Evolutionary conservation across 2,113 vertebrate species (phyloP).

Genomic region (Heterochromis multidens): DNA sequence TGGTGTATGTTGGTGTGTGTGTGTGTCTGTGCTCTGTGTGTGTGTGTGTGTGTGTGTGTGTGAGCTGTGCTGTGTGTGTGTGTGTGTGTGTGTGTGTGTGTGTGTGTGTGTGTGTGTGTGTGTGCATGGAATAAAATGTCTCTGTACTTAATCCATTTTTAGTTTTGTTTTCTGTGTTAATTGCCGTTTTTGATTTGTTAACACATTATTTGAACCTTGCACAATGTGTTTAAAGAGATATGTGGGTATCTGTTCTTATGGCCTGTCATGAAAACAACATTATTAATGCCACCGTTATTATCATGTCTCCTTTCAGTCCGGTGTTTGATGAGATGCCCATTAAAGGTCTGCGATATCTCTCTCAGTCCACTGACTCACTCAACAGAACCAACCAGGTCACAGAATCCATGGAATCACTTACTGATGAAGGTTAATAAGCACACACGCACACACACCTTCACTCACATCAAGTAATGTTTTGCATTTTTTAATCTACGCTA

Average conservation of each 20-base stretch:
- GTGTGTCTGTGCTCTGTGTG: too few relatives aligned
- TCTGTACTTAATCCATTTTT: background rate
- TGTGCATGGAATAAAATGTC: background rate
- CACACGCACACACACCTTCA: background rate
- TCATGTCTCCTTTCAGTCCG: conserved; percentile 71
- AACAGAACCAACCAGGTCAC: conserved; percentile 89
- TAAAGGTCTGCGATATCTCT: conserved; percentile 86
- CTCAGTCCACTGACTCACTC: conserved; percentile 94
- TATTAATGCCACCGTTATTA: background rate
- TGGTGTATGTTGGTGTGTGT: too few relatives aligned
- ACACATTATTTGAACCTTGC: background rate
- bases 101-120: background rate
- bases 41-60: too few relatives aligned
- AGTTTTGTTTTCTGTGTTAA: background rate
- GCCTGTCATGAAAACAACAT: background rate
- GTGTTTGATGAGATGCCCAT: conserved; percentile 89
- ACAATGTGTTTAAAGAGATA: background rate
- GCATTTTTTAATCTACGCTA: background rate
- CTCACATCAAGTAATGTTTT: background rate
- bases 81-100: background rate
- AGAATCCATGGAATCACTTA: conserved; percentile 92
- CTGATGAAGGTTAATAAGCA: conserved; percentile 86
- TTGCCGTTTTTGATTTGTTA: background rate
- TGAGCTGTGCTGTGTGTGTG: conserved; percentile 64
- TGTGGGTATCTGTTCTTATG: background rate